These are phyloP conservation scores for Melopsittacus undulatus DNA, from an alignment of 2,797 vertebrate species.

Conservation along the genomic window DNA sequence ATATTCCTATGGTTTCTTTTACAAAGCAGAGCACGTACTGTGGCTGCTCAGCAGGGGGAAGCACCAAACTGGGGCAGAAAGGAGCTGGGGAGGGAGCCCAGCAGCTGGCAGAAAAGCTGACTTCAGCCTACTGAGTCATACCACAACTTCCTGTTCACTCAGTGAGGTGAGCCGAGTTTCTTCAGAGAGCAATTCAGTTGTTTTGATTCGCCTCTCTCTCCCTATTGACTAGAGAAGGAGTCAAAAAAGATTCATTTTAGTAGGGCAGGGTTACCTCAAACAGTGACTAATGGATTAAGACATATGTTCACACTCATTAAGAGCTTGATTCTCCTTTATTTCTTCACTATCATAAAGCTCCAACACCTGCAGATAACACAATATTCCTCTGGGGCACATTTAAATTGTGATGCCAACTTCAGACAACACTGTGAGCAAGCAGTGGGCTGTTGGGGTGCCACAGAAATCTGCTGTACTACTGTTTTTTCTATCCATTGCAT, in stretches of 20 bases:
- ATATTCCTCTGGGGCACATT: neutral
- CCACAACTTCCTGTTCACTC: neutral
- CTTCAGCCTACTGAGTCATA: neutral
- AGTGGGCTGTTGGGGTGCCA: neutral
- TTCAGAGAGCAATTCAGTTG: neutral
- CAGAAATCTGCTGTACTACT: neutral
- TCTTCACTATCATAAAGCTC: neutral
- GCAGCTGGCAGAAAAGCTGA: neutral
- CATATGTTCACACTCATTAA: neutral
- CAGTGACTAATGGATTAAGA: neutral
- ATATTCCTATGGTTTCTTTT: neutral
- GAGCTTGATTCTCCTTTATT: neutral
- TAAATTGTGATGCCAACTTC: neutral
- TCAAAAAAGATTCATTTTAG: neutral
- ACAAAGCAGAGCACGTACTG: accelerated
- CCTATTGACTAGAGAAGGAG: neutral
- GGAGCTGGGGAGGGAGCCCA: neutral
- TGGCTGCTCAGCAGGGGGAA: accelerated
- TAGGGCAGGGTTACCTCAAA: neutral
- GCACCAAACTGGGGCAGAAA: neutral
- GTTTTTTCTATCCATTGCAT: neutral
- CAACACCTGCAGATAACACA: neutral
- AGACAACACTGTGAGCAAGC: neutral
- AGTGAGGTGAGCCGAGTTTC: neutral
- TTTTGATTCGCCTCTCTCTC: accelerated